A percentile compares a stretch with the other conserved stretches of the same genome.
Conservation (phyloP, 2,888 invertebrate species). For the Lamellibrachia columna region DNA sequence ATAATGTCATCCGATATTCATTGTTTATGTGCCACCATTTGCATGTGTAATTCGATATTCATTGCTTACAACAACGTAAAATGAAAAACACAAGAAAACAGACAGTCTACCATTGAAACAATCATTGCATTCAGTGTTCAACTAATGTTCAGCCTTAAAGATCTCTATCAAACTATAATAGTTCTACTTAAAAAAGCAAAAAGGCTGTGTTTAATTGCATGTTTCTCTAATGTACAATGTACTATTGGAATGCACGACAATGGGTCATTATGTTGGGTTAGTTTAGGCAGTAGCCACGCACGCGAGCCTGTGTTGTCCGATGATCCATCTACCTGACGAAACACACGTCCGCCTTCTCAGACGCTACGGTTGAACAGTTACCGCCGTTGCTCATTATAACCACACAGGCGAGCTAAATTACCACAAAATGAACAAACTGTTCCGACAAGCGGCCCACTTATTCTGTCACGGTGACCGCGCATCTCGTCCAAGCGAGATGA, state of each 20-base stretch:
- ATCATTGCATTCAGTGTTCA: not conserved
- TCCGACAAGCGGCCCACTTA: not conserved
- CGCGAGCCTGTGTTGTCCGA: not conserved
- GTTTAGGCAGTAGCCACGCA: not conserved
- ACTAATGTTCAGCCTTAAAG: not conserved
- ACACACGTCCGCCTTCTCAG: not conserved
- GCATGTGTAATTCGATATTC: not conserved
- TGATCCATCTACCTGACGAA: not conserved
- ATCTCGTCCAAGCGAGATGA: not conserved
- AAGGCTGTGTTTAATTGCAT: not conserved
- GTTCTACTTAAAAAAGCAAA: not conserved
- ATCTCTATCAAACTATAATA: not conserved
- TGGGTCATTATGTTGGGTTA: not conserved
- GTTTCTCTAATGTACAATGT: not conserved
- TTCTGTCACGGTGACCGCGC: not conserved
- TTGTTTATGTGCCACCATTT: not conserved
- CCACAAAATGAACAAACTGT: slow-evolving; percentile 10
- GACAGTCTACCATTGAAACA: not conserved
- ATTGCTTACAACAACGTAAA: not conserved
- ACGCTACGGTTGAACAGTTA: not conserved
- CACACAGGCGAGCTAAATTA: not conserved
- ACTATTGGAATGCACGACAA: not conserved
- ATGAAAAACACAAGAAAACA: not conserved
- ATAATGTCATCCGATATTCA: not conserved
- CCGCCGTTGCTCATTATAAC: not conserved